Conservation (phyloP, 2,113 vertebrate genomes). For the human (Homo sapiens) region GRCh38 chr5:39889501-39890000, state of each 20-base stretch:
- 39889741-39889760: neutral
- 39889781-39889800: neutral
- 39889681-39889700: neutral
- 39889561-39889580: neutral
- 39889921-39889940: neutral
- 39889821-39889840: neutral
- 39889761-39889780: neutral
- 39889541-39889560: neutral
- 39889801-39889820: neutral
- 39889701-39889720: neutral
- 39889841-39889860: neutral
- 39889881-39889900: slow-evolving; percentile 5
- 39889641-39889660: neutral
- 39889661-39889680: neutral
- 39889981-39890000: neutral
- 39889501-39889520: neutral
- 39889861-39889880: neutral
- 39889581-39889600: neutral
- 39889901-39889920: neutral
- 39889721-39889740: neutral
- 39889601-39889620: neutral
- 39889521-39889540: neutral
- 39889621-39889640: neutral
- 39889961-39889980: neutral
- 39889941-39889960: neutral